Conservation (phyloP, 2,888 invertebrate genomes). For the Orthosia gracilis region DNA sequence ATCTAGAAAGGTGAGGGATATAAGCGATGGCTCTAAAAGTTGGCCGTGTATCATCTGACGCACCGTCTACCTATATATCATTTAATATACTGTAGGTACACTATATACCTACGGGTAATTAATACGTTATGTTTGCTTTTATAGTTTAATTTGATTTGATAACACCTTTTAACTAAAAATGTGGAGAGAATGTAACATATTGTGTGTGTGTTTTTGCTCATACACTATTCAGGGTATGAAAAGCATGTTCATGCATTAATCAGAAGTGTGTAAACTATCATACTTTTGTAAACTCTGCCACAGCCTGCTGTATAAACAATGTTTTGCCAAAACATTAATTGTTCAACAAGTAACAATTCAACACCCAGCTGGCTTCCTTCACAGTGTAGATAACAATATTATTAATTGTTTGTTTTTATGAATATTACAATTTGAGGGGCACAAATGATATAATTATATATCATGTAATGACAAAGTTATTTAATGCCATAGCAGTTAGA, state of each 20-base stretch:
- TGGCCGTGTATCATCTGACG: constrained; percentile 59
- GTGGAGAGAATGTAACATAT: constrained; percentile 6
- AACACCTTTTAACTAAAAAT: constrained; percentile 30
- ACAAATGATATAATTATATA: neutral
- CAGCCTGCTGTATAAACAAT: neutral
- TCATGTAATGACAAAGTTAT: neutral
- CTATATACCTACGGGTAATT: constrained; percentile 20
- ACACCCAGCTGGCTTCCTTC: constrained; percentile 11
- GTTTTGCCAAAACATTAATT: constrained; percentile 7
- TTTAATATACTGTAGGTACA: constrained; percentile 20
- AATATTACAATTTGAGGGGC: neutral
- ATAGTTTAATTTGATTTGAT: constrained; percentile 34
- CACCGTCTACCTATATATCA: constrained; percentile 51
- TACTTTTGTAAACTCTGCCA: neutral
- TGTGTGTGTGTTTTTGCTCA: neutral
- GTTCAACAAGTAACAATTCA: neutral
- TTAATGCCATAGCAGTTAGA: no score
- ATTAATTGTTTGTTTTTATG: no score
- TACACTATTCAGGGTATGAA: constrained; percentile 11
- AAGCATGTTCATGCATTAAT: constrained; percentile 35
- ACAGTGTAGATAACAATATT: neutral
- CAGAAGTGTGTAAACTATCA: constrained; percentile 15
- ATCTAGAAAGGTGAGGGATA: constrained; percentile 58
- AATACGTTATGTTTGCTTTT: constrained; percentile 21
- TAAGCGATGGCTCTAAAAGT: constrained; percentile 40